phyloP scores from a whole-genome alignment of 2,888 invertebrate species.

The Bombyx huttoni region DNA sequence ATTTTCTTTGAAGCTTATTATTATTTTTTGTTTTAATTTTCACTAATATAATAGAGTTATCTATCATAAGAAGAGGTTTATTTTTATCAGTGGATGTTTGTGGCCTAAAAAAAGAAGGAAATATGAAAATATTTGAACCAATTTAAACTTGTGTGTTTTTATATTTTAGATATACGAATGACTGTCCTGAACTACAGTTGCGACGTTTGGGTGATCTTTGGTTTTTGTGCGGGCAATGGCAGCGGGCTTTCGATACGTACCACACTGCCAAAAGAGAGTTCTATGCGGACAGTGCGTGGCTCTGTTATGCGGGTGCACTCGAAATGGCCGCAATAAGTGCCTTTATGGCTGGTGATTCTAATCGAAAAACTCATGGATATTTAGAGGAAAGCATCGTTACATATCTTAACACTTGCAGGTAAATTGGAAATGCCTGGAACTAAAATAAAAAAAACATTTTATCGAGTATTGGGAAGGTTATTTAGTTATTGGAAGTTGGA shows the following conservation, averaged over 20 bases:
- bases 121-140: background rate
- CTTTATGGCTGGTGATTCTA: constrained; percentile 87
- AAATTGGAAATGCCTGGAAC: background rate
- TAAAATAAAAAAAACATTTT: too few relatives aligned
- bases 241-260: constrained; percentile 92
- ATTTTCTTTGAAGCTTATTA: background rate
- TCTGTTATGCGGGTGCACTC: constrained; percentile 95
- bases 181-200: constrained; percentile 92
- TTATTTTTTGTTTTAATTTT: background rate
- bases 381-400: constrained; percentile 96
- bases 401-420: constrained; percentile 93
- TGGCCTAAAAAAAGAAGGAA: too few relatives aligned
- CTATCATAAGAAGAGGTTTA: too few relatives aligned
- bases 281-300: constrained; percentile 96
- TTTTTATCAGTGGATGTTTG: too few relatives aligned
- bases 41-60: background rate
- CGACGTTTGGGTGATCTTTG: constrained; percentile 94
- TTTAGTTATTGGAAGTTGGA: too few relatives aligned
- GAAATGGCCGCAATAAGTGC: constrained; percentile 96
- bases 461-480: too few relatives aligned
- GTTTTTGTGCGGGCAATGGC: constrained; percentile 96
- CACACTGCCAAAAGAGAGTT: constrained; percentile 98
- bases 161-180: constrained; percentile 79
- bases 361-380: constrained; percentile 86
- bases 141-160: background rate